These are phyloP conservation scores for Danio rerio DNA, from an alignment of 2,113 vertebrate species.

Conservation along the genomic window DNA sequence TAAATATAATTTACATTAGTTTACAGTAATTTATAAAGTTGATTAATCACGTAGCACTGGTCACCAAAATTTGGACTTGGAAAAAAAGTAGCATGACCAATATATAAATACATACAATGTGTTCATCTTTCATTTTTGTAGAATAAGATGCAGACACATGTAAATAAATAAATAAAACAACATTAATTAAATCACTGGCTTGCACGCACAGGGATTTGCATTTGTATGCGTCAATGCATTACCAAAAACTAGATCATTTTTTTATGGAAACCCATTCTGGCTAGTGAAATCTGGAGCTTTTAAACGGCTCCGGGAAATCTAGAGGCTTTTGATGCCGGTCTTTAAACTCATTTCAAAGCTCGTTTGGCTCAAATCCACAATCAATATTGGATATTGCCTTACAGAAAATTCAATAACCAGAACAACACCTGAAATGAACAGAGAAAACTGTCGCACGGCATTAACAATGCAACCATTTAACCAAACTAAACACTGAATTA, in stretches of 20 bases:
- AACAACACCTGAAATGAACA: neutral
- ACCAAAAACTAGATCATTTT: slow-evolving; percentile 44
- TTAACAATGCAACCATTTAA: neutral
- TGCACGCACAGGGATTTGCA: slow-evolving; percentile 42
- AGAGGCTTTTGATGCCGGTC: neutral
- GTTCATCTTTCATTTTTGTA: neutral
- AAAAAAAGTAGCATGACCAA: no score
- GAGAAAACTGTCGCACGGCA: neutral
- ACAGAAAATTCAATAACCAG: neutral
- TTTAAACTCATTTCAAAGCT: neutral
- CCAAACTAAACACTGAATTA: neutral
- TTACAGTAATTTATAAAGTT: no score
- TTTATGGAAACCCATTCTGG: slow-evolving; percentile 44
- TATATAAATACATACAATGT: no score
- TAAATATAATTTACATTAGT: no score
- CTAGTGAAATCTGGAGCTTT: neutral
- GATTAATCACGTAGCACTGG: no score
- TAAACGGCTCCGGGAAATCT: neutral
- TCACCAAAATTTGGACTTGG: neutral
- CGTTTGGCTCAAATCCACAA: slow-evolving; percentile 2
- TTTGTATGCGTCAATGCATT: slow-evolving; percentile 33
- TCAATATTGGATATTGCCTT: neutral
- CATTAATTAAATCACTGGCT: slow-evolving; percentile 39
- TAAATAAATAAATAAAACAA: no score
- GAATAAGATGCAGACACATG: neutral